Conservation (phyloP, 2,113 vertebrate species). For the Apus apus region DNA sequence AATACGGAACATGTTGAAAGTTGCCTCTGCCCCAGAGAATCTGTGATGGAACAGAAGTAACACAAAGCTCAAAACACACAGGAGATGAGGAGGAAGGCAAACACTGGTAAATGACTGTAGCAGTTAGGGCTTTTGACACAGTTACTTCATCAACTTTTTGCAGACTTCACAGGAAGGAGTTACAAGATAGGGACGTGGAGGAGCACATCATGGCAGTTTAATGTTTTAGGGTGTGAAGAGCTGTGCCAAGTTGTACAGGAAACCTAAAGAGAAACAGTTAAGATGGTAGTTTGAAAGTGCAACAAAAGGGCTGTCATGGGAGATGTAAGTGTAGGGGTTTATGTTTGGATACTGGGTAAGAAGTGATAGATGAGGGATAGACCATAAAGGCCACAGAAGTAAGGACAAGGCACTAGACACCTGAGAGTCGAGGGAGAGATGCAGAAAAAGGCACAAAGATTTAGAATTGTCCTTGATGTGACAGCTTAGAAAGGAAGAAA, state of each 20-base stretch:
- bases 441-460: background rate
- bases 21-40: background rate
- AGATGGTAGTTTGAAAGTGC: background rate
- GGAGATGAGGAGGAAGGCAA: background rate
- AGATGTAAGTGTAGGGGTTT: background rate
- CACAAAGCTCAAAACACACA: background rate
- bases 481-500: background rate
- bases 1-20: background rate
- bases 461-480: background rate
- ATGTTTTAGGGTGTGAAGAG: background rate
- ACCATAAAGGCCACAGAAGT: background rate
- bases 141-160: background rate
- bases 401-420: background rate
- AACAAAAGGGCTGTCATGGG: background rate
- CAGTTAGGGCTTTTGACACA: background rate
- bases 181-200: background rate
- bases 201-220: background rate
- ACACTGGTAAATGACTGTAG: background rate
- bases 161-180: background rate
- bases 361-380: background rate
- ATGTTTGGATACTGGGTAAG: background rate
- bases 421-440: background rate
- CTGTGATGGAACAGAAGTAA: background rate
- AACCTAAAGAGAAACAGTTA: background rate
- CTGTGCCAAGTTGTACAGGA: background rate